Conservation (phyloP, 2,888 invertebrate species). For the Calliphora vomitoria region DNA sequence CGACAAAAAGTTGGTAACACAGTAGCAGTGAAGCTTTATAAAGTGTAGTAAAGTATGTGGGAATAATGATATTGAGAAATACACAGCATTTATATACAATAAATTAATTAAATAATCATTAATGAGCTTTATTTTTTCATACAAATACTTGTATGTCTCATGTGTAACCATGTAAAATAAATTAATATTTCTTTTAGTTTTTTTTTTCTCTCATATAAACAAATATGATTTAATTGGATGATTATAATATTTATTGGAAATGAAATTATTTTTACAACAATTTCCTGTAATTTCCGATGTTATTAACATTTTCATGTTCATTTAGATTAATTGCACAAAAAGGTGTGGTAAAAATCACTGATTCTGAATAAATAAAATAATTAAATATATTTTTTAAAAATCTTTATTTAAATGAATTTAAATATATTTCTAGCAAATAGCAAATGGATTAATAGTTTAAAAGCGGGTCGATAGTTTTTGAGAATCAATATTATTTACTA, state of each 20-base stretch:
- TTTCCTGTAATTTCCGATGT: conserved; percentile 11
- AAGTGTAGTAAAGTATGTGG: background rate
- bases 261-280: background rate
- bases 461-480: no score
- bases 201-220: background rate
- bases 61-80: background rate
- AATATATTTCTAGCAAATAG: no score
- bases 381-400: background rate
- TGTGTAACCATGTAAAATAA: conserved; percentile 14
- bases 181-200: conserved; percentile 18
- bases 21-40: background rate
- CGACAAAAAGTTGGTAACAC: background rate
- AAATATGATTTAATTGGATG: conserved; percentile 33
- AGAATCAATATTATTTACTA: no score
- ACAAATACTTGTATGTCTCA: background rate
- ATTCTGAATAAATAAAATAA: background rate
- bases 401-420: no score
- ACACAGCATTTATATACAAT: background rate
- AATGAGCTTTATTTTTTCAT: background rate
- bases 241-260: conserved; percentile 16
- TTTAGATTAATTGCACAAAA: background rate
- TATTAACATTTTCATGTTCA: conserved; percentile 16
- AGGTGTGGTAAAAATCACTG: background rate
- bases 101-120: conserved; percentile 24
- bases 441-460: no score